Evolutionary conservation across 35 echinoderm and acorn worm species (phyloP).

Genomic region (Hemicentrotus pulcherrimus): DNA sequence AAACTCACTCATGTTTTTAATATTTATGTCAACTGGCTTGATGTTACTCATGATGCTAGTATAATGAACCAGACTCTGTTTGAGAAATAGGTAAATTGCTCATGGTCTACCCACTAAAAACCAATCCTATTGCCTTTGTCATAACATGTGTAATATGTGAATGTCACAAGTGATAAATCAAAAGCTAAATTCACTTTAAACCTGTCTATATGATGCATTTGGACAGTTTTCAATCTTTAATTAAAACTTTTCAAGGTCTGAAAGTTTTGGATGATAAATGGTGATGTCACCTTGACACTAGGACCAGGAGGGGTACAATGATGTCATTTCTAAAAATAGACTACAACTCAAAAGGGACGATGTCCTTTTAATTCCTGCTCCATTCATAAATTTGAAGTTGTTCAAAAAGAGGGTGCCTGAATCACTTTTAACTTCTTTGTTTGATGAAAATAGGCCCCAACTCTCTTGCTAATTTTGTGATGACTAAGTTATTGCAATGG

Average conservation of each 20-base stretch:
- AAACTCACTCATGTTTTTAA: not conserved
- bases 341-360: not conserved
- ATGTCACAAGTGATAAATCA: too few relatives aligned
- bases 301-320: not conserved
- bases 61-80: not conserved
- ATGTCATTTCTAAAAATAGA: conserved; percentile 14
- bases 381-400: not conserved
- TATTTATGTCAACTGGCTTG: not conserved
- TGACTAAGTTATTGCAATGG: not conserved
- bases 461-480: not conserved
- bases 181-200: too few relatives aligned
- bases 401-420: not conserved
- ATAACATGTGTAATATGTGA: too few relatives aligned
- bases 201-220: too few relatives aligned
- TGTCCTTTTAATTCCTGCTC: not conserved
- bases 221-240: too few relatives aligned
- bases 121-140: too few relatives aligned
- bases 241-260: not conserved
- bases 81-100: not conserved
- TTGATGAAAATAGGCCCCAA: not conserved
- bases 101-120: too few relatives aligned
- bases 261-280: not conserved
- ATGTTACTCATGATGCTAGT: not conserved
- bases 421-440: not conserved
- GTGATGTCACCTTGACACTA: not conserved